Conservation (phyloP, 2,113 vertebrate genomes). For the Urocynchramus pylzowi region DNA sequence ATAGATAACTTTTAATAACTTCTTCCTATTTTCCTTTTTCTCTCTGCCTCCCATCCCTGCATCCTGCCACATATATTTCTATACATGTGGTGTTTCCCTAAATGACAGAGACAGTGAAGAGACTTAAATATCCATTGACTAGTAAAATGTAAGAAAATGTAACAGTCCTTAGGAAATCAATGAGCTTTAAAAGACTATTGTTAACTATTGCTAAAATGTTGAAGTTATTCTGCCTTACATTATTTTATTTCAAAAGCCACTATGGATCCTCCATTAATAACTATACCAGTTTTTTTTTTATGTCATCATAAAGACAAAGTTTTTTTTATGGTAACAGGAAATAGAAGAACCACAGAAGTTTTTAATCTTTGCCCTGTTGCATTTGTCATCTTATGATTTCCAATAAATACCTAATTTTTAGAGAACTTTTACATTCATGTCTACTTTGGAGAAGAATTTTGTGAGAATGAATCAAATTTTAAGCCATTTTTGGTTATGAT, state of each 20-base stretch:
- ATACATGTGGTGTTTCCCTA: background rate
- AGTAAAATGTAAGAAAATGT: background rate
- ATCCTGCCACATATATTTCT: background rate
- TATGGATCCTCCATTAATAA: background rate
- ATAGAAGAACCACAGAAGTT: background rate
- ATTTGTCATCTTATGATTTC: background rate
- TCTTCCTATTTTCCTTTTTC: background rate
- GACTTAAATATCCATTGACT: background rate
- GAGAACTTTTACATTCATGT: background rate
- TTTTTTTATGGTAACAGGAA: background rate
- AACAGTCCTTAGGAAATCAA: background rate
- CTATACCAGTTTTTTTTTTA: background rate
- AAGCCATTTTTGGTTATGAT: constrained; percentile 22
- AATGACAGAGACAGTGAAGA: background rate
- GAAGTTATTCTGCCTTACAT: background rate
- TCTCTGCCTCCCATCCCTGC: background rate
- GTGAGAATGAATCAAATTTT: constrained; percentile 5
- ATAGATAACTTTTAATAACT: background rate
- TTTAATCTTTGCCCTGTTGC: background rate
- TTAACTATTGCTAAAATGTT: background rate
- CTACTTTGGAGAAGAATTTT: background rate
- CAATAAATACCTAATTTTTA: background rate
- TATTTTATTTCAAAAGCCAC: background rate
- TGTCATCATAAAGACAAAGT: background rate
- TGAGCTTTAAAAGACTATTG: background rate